Percentiles rank a stretch among this genome's conserved stretches.
phyloP scores from a whole-genome alignment of 1,140 invertebrate genomes.

The Magallana angulata region DNA sequence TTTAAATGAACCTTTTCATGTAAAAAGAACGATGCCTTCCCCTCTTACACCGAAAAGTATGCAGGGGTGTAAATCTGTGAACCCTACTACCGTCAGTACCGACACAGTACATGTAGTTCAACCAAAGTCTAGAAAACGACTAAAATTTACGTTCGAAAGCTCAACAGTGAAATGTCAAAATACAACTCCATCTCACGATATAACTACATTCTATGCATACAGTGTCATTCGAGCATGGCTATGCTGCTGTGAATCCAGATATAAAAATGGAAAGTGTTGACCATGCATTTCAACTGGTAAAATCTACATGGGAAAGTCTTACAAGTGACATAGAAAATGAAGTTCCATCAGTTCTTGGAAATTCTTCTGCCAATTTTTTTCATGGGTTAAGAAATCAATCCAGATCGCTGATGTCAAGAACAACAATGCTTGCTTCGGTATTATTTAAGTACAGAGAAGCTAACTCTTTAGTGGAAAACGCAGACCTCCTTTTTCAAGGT shows the following conservation, averaged over 20 bases:
- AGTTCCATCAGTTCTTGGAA: constrained; percentile 9
- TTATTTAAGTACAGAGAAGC: constrained; percentile 21
- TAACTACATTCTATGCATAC: neutral
- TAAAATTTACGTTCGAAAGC: neutral
- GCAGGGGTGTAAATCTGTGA: neutral
- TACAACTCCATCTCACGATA: constrained; percentile 11
- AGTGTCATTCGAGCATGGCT: constrained; percentile 22
- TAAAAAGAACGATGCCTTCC: neutral
- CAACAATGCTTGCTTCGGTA: constrained; percentile 25
- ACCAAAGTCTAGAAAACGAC: constrained; percentile 18
- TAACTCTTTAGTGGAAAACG: constrained; percentile 7
- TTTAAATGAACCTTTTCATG: constrained; percentile 21
- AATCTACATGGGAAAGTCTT: constrained; percentile 1
- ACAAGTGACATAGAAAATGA: neutral
- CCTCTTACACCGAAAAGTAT: constrained; percentile 17
- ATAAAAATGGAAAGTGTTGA: neutral
- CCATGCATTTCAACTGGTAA: neutral
- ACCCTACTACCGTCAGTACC: neutral
- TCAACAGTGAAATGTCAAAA: neutral
- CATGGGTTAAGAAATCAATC: constrained; percentile 13
- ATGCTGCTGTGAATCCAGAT: constrained; percentile 11
- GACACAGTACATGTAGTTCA: constrained; percentile 18
- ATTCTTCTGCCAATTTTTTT: constrained; percentile 1
- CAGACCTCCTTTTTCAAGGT: constrained; percentile 3
- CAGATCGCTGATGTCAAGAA: neutral